Conservation (phyloP, 2,888 invertebrate genomes). For the Lissocephala sabroskyi region DNA sequence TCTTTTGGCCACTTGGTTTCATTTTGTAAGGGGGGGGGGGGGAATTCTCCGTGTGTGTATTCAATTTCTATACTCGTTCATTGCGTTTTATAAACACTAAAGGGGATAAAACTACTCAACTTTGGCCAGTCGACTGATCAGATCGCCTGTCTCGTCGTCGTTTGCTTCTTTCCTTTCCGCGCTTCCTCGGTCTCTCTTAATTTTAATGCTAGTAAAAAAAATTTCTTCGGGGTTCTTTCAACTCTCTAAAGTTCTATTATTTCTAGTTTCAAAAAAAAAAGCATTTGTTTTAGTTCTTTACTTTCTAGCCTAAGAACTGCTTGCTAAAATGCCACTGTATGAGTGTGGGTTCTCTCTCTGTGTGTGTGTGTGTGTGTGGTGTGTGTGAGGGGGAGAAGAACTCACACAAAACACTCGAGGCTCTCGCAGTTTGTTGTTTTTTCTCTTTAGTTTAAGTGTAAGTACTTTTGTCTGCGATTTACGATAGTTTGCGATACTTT, state of each 20-base stretch:
- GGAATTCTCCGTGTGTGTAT: constrained; percentile 15
- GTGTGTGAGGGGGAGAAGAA: constrained; percentile 1
- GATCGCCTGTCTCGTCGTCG: constrained; percentile 13
- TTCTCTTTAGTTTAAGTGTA: too few relatives aligned
- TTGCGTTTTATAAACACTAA: constrained; percentile 62
- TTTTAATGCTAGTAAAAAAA: constrained; percentile 41
- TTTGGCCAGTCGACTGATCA: constrained; percentile 28
- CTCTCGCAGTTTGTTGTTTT: background rate
- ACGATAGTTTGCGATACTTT: too few relatives aligned
- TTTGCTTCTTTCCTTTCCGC: constrained; percentile 6
- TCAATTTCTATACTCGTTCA: constrained; percentile 29
- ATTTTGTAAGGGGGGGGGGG: constrained; percentile 27
- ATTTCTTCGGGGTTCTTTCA: constrained; percentile 35
- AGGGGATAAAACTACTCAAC: constrained; percentile 55
- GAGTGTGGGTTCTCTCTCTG: constrained; percentile 2
- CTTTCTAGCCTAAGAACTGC: constrained; percentile 51
- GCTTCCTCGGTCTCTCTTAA: background rate
- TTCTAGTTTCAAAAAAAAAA: constrained; percentile 52
- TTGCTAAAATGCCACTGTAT: constrained; percentile 25
- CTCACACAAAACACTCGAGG: too few relatives aligned
- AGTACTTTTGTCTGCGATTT: too few relatives aligned
- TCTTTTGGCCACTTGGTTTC: constrained; percentile 54
- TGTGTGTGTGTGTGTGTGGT: background rate
- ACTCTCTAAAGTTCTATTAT: constrained; percentile 40
- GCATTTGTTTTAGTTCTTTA: constrained; percentile 23